Conservation (phyloP, 2,113 vertebrate species). For the Calonectris borealis region DNA sequence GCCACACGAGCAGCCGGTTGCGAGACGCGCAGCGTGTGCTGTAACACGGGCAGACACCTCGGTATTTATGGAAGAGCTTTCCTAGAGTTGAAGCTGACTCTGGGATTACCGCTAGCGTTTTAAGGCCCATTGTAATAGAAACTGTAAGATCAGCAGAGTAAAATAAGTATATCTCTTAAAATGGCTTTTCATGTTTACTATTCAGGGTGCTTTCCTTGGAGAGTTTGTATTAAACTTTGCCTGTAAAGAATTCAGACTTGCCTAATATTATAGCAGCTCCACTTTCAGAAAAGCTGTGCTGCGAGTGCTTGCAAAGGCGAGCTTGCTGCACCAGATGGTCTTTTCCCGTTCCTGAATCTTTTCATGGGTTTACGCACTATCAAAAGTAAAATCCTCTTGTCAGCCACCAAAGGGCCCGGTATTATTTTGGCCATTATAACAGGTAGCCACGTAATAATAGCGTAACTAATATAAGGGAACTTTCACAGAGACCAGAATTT, state of each 20-base stretch:
- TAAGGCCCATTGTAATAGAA: not conserved
- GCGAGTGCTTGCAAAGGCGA: fast-evolving
- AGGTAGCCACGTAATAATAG: slow-evolving; percentile 2
- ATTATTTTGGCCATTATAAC: not conserved
- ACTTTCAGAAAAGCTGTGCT: not conserved
- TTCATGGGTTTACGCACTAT: not conserved
- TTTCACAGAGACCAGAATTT: not conserved
- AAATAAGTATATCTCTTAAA: slow-evolving; percentile 23
- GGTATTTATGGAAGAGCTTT: not conserved
- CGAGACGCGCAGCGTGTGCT: fast-evolving
- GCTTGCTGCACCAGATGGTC: not conserved
- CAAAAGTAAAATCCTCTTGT: slow-evolving; percentile 1
- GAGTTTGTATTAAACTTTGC: not conserved
- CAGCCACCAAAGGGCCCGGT: not conserved
- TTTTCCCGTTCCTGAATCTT: not conserved
- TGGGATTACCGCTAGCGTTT: not conserved
- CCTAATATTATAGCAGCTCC: slow-evolving; percentile 7
- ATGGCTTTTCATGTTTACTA: not conserved
- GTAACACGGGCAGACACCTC: not conserved
- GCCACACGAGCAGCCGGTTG: not conserved
- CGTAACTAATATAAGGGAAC: not conserved
- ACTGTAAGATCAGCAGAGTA: not conserved
- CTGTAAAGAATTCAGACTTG: slow-evolving; percentile 15
- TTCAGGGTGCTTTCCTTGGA: not conserved
- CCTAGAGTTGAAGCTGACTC: not conserved